Evolutionary conservation across 1,140 invertebrate species (phyloP), one percentile per base, ranked within the genome.

Genomic region (Aphelenchoides fujianensis): DNA sequence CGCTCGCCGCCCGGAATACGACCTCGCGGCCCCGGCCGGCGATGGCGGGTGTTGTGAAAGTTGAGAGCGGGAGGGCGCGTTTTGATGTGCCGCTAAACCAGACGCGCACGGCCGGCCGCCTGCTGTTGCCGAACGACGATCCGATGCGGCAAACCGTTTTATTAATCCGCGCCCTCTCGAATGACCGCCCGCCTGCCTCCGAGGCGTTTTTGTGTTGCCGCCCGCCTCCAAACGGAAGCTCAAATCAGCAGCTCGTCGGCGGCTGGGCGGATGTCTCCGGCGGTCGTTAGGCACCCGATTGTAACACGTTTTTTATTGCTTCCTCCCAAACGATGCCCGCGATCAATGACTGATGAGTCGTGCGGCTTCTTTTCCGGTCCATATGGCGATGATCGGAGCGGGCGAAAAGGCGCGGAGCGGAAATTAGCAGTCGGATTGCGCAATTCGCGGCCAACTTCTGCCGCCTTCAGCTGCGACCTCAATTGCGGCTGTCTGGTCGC

Each of bases 241-340:
- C 12, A 48, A 48, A 48, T 48, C 41, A 48, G 41, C 41, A 48
- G 41, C 41, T 48, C 23, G 12, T 48, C 41, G 41, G 12, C 41
- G 41, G 12, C n/a, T n/a, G n/a, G 41, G 12, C 41, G 12, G 41
- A 48, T 16, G 23, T 48, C 41, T 48, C n/a, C n/a, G n/a, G n/a
- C n/a, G n/a, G n/a, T n/a, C 41, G 23, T 48, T 48, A 48, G n/a
- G n/a, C n/a, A n/a, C n/a, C 23, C 41, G 41, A 48, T 48, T 48
- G 41, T 23, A 48, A 48, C 41, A 48, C 41, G 41, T 48, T 48
- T 48, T 48, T 48, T 48, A 48, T 48, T 48, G 41, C n/a, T n/a
- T 48, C 41, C 12, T 48, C 23, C 23, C 23, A 23, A 48, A 48
- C 41, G 41, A 48, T 23, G 41, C 41, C 41, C 41, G 41, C n/a